Evolutionary conservation across 2,888 invertebrate species (phyloP), one percentile per base, ranked within the genome.

Genomic region (Acleris cristana): DNA sequence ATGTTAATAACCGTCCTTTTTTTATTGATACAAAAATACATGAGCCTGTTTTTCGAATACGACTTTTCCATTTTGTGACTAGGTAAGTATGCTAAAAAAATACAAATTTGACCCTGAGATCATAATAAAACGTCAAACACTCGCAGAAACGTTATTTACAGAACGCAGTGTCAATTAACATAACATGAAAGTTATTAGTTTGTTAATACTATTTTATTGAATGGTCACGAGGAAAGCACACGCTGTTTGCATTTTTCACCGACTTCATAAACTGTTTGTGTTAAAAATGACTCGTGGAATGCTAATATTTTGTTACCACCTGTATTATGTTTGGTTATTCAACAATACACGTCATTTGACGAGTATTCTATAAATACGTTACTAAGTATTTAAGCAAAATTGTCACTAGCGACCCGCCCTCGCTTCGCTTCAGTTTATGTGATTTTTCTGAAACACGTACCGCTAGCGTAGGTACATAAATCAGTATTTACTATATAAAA

Each of bases 301-400:
- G 59, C 53, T 54, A 65, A 65, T 54, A 59, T 54, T 59, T 56
- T 30, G n/a, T 65, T 64, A 30, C 26, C 26, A 26, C 30, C 30
- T 53, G 57, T 26, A 49, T 23, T 21, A 34, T 26, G 18, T 34
- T 59, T 52, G 19, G 10, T 49, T 48, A 34, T 30, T 55, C 54
- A 54, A 48, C 59, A 65, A 59, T 40, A 60, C 48, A 34, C 65
- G 65, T 65, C 59, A 59, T 52, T 40, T 49, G 65, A 54, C 48
- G 16, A 48, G n/a, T 49, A 30, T 53, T 45, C 34, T 34, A 34
- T 26, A 26, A 26, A 23, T 3, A 23, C 6, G 26, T 6, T 26
- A 26, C 6, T 26, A 26, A 26, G 26, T 26, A 26, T 26, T 26
- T 23, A 1, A 21, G 3, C 23, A 3, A 10, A 34, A 34, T 34